A percentile compares a stretch with the other conserved stretches of the same genome.
Evolutionary conservation across 30 jellyfish, hydroid and myxozoan species (phyloP).

Genomic region (Hydra vulgaris): DNA sequence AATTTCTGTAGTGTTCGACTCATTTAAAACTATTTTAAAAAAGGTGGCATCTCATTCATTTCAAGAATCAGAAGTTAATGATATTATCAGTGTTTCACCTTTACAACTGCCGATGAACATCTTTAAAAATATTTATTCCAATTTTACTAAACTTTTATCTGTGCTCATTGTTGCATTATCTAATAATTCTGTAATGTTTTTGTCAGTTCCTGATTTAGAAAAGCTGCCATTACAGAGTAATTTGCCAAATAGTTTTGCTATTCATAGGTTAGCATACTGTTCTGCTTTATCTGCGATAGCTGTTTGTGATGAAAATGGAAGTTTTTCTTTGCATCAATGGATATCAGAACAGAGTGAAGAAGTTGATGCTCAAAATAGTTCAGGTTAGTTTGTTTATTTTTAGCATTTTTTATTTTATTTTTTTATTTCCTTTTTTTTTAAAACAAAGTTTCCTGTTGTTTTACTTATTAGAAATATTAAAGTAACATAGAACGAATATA

Average conservation of each 20-base stretch:
- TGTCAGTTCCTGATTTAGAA: slow-evolving; percentile 19
- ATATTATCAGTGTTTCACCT: not conserved
- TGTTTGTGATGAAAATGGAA: slow-evolving; percentile 20
- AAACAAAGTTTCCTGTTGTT: no score
- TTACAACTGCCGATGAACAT: slow-evolving; percentile 16
- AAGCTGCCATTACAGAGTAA: slow-evolving; percentile 5
- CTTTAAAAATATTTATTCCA: slow-evolving; percentile 6
- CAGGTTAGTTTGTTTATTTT: not conserved
- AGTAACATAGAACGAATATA: no score
- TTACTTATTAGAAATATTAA: no score
- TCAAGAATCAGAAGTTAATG: not conserved
- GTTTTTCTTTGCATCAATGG: slow-evolving; percentile 6
- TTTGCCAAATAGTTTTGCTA: not conserved
- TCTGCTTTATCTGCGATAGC: slow-evolving; percentile 21
- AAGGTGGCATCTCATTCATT: not conserved
- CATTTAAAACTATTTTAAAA: not conserved
- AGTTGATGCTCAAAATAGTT: not conserved
- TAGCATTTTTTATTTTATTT: no score
- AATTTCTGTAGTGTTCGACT: not conserved
- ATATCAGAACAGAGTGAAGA: not conserved
- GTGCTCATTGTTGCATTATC: slow-evolving; percentile 17
- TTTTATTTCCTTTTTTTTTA: no score
- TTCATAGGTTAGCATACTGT: slow-evolving; percentile 23
- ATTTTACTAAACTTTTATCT: not conserved
- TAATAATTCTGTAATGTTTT: slow-evolving; percentile 15